Percentiles rank a stretch among this genome's conserved stretches.
phyloP scores from a whole-genome alignment of 2,797 vertebrate genomes.

The Brotogeris chrysoptera region DNA sequence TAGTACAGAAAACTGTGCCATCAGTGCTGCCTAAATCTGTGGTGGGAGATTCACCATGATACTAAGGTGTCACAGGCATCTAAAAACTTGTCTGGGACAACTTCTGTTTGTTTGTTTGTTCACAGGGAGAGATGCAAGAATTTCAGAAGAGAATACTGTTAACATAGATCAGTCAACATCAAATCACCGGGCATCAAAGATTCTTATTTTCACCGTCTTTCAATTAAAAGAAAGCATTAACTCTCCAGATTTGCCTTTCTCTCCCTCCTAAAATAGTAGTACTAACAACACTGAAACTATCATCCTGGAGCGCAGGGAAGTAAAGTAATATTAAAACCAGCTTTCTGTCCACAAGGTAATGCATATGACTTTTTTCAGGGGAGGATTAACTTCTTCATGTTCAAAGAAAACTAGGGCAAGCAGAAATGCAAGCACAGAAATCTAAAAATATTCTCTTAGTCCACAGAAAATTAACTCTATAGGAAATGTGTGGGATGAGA shows the following conservation, averaged over 20 bases:
- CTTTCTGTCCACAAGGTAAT: constrained; percentile 13
- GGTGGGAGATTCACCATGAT: neutral
- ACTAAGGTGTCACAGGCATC: neutral
- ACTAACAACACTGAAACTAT: neutral
- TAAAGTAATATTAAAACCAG: neutral
- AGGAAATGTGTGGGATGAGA: neutral
- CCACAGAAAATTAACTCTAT: neutral
- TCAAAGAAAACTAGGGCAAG: constrained; percentile 35
- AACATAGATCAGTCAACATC: neutral
- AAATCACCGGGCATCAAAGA: neutral
- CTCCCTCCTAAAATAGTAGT: neutral
- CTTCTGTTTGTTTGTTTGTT: neutral
- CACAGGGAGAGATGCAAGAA: neutral
- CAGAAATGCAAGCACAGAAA: constrained; percentile 9
- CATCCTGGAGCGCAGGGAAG: neutral
- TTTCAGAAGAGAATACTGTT: neutral
- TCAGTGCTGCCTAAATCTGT: accelerated
- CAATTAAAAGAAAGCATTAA: neutral
- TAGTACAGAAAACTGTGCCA: neutral
- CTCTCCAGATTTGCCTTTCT: neutral
- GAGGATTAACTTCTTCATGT: constrained; percentile 23
- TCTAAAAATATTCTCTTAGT: constrained; percentile 13
- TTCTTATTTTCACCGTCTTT: neutral
- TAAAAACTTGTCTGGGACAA: neutral
- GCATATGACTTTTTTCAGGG: neutral